These are phyloP conservation scores for Polydesmus complanatus DNA, from an alignment of 2,888 invertebrate genomes.

Conservation along the genomic window DNA sequence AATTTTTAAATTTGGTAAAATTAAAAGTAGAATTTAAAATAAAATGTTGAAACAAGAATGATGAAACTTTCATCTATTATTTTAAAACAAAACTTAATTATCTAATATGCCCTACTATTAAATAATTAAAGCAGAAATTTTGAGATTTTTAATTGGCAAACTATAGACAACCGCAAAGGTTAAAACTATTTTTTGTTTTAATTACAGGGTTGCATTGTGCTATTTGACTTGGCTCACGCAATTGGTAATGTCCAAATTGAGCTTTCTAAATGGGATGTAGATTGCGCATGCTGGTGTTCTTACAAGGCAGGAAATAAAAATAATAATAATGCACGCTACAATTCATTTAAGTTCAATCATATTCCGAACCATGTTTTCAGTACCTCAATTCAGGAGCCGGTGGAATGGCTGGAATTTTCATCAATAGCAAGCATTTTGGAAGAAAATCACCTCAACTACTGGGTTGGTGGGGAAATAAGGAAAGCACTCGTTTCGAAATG, in stretches of 20 bases:
- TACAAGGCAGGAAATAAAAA: conserved; percentile 35
- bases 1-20: too few relatives aligned
- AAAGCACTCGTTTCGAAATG: conserved; percentile 39
- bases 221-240: conserved; percentile 45
- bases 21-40: too few relatives aligned
- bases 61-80: not conserved
- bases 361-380: conserved; percentile 26
- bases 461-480: conserved; percentile 45
- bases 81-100: too few relatives aligned
- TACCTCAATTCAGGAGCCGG: conserved; percentile 40
- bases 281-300: conserved; percentile 46
- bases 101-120: too few relatives aligned
- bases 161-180: too few relatives aligned
- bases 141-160: too few relatives aligned
- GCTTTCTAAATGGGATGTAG: conserved; percentile 43
- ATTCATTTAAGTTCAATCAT: not conserved
- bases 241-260: conserved; percentile 41
- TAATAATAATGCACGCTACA: not conserved
- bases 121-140: too few relatives aligned
- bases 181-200: not conserved
- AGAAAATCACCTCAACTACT: conserved; percentile 26
- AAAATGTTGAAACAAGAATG: too few relatives aligned
- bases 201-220: conserved; percentile 40
- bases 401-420: conserved; percentile 37
- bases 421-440: conserved; percentile 36